phyloP scores from a whole-genome alignment of 1,140 invertebrate species.

The Microplitis demolitor region DNA sequence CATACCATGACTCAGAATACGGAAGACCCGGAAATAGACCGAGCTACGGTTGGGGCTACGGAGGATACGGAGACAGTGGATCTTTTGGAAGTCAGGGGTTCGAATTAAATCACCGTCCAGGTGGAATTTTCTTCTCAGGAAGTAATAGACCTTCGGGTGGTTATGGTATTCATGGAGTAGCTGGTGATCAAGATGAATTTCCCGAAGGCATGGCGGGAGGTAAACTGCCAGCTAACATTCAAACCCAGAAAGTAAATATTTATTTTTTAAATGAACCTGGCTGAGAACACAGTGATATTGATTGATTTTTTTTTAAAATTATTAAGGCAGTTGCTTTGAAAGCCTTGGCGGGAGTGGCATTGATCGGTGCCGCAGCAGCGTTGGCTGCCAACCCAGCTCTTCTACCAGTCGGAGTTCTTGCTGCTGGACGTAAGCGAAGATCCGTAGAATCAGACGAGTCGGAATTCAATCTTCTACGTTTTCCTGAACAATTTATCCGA shows the following conservation, averaged over 20 bases:
- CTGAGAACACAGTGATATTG: not conserved
- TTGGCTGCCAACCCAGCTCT: constrained; percentile 77
- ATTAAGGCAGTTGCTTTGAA: constrained; percentile 64
- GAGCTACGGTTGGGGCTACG: constrained; percentile 40
- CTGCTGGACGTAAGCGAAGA: constrained; percentile 63
- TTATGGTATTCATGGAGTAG: constrained; percentile 43
- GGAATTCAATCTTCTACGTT: not conserved
- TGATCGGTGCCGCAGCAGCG: constrained; percentile 78
- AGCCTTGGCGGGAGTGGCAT: constrained; percentile 76
- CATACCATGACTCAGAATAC: constrained; percentile 22
- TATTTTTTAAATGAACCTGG: not conserved
- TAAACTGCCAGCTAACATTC: constrained; percentile 39
- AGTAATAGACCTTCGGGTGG: constrained; percentile 30
- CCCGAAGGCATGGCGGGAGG: constrained; percentile 36
- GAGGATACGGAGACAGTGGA: constrained; percentile 38
- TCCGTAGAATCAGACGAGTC: constrained; percentile 24
- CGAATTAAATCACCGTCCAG: constrained; percentile 34
- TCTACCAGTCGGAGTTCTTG: constrained; percentile 72
- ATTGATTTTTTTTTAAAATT: not conserved
- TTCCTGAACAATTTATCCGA: constrained; percentile 16
- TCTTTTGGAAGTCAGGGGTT: constrained; percentile 26
- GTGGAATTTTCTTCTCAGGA: constrained; percentile 30
- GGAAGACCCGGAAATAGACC: constrained; percentile 43
- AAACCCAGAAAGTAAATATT: constrained; percentile 48
- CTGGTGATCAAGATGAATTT: constrained; percentile 45